Conservation (phyloP, 2,888 invertebrate genomes). For the Caenorhabditis doughertyi region DNA sequence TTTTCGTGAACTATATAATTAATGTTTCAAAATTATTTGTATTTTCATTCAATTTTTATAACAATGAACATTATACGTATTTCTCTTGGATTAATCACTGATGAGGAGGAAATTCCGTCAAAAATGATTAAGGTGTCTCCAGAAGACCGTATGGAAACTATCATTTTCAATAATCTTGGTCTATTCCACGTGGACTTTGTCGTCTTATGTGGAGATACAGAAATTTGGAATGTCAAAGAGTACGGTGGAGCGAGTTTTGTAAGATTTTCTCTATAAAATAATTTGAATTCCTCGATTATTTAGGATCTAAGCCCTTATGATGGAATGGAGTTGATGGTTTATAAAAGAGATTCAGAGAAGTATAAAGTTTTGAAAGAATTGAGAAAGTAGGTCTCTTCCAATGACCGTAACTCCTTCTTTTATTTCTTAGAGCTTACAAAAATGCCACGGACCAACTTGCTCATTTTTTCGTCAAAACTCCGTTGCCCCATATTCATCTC, state of each 20-base stretch:
- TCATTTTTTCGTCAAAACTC: conserved; percentile 50
- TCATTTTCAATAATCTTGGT: conserved; percentile 35
- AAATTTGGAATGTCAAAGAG: conserved; percentile 40
- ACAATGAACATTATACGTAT: not conserved
- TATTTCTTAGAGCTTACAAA: conserved; percentile 40
- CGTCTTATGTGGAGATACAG: conserved; percentile 38
- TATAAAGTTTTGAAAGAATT: conserved; percentile 25
- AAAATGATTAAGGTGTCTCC: not conserved
- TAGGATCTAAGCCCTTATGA: conserved; percentile 28
- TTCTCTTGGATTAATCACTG: conserved; percentile 20
- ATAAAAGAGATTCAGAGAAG: conserved; percentile 17
- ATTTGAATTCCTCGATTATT: not conserved
- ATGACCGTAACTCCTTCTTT: too few relatives aligned
- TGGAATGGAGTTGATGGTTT: conserved; percentile 28
- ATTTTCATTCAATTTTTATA: not conserved
- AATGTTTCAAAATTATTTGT: too few relatives aligned
- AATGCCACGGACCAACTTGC: conserved; percentile 34
- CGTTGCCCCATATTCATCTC: conserved; percentile 35
- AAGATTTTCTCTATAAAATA: not conserved
- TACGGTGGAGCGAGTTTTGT: conserved; percentile 16
- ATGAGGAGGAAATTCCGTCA: conserved; percentile 26
- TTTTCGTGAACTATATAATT: too few relatives aligned
- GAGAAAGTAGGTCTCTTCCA: conserved; percentile 18
- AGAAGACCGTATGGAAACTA: conserved; percentile 25
- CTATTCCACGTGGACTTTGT: conserved; percentile 28